Base-by-base conservation (phyloP, 2,797 vertebrate species). In the Acrocephalus scirpaceus region DNA sequence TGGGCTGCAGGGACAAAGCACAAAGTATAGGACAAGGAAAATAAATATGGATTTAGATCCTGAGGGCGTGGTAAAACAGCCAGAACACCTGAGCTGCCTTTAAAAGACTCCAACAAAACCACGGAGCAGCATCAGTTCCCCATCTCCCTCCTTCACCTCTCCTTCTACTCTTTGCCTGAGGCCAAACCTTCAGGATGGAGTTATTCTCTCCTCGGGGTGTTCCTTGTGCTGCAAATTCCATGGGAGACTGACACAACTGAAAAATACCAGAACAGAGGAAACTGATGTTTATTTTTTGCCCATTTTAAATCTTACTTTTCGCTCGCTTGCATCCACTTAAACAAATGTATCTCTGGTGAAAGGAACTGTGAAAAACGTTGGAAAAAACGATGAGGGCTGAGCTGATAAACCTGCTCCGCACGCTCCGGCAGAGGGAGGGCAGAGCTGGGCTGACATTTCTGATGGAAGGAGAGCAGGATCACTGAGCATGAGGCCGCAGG, bases 401-500 rank as follows among this genome's bases (percentile, higher is more conserved):
- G 66, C 86, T 57, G 45, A 2, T 6, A 18, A 78, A 57, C 4
- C 44, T 54, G 47, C 34, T 56, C 9, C 3, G 15, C 57, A 40
- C 19, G 5, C 18, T 10, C 34, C 16, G 56, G 64, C 60, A 45
- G 75, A 29, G 66, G 56, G 30, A 16, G 2, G 15, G 79, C 4
- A 38, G 73, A 32, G 62, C 61, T 3, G 26, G 16, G 9, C 84
- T 89, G 92, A 19, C 87, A 86, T 85, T 91, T 74, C 71, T 53
- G 72, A 3, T 3, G 70, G 76, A 11, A 30, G 54, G 36, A 56
- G n/a, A 65, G 86, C 94, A 27, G 70, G 62, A 86, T 86, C 91
- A 58, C 79, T 7, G 86, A 93, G 94, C 88, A n/a, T 14, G 11
- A 61, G 90, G 19, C 90, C 16, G 17, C 47, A 94, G 88, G 92